phyloP scores from a whole-genome alignment of 2,888 invertebrate genomes.

The Andrena fulva region DNA sequence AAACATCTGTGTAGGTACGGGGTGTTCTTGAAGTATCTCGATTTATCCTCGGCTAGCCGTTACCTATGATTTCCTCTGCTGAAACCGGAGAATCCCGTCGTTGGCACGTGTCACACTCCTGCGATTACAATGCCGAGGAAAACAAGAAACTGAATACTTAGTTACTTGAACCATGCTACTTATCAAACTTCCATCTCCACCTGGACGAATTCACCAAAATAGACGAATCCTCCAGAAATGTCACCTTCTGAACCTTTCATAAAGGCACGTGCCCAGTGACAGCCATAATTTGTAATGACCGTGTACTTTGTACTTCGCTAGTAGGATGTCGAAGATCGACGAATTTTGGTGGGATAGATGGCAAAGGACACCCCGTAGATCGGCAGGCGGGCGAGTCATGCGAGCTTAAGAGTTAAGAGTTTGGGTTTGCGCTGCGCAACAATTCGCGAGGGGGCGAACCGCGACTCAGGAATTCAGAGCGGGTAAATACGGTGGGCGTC shows the following conservation, averaged over 20 bases:
- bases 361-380: constrained; percentile 65
- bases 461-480: constrained; percentile 79
- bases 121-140: not conserved
- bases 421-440: constrained; percentile 77
- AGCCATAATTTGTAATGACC: not conserved
- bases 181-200: too few species aligned
- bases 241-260: too few species aligned
- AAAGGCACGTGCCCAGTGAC: not conserved
- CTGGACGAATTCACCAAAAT: too few species aligned
- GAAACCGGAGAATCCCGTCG: constrained; percentile 2
- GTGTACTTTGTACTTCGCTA: not conserved
- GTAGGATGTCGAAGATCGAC: not conserved
- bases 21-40: constrained; percentile 82
- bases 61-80: not conserved
- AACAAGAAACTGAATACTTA: not conserved
- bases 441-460: constrained; percentile 79
- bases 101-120: not conserved
- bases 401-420: constrained; percentile 77
- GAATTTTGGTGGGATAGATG: not conserved
- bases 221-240: too few species aligned
- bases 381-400: constrained; percentile 66
- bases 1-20: constrained; percentile 83
- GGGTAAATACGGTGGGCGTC: constrained; percentile 80
- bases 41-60: constrained; percentile 58
- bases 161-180: not conserved